phyloP scores from a whole-genome alignment of 2,888 invertebrate genomes.

The Acleris laterana region DNA sequence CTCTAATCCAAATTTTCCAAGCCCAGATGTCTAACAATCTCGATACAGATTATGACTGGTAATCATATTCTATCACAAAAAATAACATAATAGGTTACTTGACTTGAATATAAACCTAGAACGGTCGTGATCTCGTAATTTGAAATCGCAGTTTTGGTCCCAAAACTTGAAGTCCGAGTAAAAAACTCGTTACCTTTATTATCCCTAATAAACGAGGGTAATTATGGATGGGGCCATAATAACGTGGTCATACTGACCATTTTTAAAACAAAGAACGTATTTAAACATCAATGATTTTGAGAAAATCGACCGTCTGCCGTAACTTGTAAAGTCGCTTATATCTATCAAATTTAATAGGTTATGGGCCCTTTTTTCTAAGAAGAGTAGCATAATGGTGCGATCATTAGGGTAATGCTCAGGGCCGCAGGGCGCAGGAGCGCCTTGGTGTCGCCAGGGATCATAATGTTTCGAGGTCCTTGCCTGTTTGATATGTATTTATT shows the following conservation, averaged over 20 bases:
- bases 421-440: slow-evolving; percentile 53
- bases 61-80: background rate
- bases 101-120: slow-evolving; percentile 52
- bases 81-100: background rate
- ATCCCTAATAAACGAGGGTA: slow-evolving; percentile 74
- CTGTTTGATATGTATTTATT: background rate
- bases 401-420: slow-evolving; percentile 66
- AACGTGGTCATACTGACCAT: slow-evolving; percentile 45
- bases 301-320: too few species aligned
- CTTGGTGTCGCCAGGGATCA: slow-evolving; percentile 57
- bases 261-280: too few species aligned
- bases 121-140: slow-evolving; percentile 54
- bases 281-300: too few species aligned
- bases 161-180: slow-evolving; percentile 59
- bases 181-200: slow-evolving; percentile 77
- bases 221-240: slow-evolving; percentile 52
- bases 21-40: background rate
- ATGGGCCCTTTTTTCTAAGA: too few species aligned
- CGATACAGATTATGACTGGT: slow-evolving; percentile 19
- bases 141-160: slow-evolving; percentile 52
- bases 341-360: too few species aligned
- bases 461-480: slow-evolving; percentile 25
- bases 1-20: too few species aligned
- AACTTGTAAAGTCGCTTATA: too few species aligned
- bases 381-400: slow-evolving; percentile 31